phyloP scores from a whole-genome alignment of 2,797 vertebrate species.

The Lophius americanus region DNA sequence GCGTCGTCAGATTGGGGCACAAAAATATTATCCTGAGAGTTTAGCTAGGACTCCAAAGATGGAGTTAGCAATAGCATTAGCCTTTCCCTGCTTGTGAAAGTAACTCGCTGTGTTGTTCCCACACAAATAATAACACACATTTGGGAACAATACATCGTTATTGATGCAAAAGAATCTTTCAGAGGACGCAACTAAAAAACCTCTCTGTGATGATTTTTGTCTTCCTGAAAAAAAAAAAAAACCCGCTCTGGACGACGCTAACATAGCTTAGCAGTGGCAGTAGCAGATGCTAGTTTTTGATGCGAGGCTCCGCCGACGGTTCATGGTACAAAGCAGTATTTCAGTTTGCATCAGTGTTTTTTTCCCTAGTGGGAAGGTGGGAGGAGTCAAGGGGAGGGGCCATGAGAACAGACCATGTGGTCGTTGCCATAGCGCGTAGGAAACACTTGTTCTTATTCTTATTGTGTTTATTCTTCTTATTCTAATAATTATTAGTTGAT shows the following conservation, averaged over 20 bases:
- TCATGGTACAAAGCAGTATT: slow-evolving; percentile 75
- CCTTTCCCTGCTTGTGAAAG: too few species aligned
- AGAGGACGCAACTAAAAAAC: slow-evolving; percentile 1
- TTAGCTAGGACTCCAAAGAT: slow-evolving; percentile 45
- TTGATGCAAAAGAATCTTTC: slow-evolving; percentile 3
- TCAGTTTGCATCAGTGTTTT: slow-evolving; percentile 75
- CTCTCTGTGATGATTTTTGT: slow-evolving; percentile 57
- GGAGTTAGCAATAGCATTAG: not conserved
- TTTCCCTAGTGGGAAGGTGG: slow-evolving; percentile 55
- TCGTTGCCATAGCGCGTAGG: slow-evolving; percentile 54
- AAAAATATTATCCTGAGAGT: slow-evolving; percentile 55
- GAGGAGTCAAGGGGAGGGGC: slow-evolving; percentile 60
- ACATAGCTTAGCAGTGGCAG: not conserved
- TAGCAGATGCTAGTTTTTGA: slow-evolving; percentile 11
- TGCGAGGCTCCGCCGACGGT: slow-evolving; percentile 34
- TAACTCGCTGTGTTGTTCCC: too few species aligned
- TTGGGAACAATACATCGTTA: not conserved
- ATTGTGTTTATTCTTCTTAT: slow-evolving; percentile 27
- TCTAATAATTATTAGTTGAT: slow-evolving; percentile 10
- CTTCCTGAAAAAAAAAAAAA: slow-evolving; percentile 67
- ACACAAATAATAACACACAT: too few species aligned
- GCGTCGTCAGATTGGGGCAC: slow-evolving; percentile 39
- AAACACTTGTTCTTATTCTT: slow-evolving; percentile 40
- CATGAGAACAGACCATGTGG: slow-evolving; percentile 43
- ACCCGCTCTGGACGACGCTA: slow-evolving; percentile 35